Evolutionary conservation across 2,888 invertebrate genomes (phyloP).

Genomic region (Nasonia oneida): DNA sequence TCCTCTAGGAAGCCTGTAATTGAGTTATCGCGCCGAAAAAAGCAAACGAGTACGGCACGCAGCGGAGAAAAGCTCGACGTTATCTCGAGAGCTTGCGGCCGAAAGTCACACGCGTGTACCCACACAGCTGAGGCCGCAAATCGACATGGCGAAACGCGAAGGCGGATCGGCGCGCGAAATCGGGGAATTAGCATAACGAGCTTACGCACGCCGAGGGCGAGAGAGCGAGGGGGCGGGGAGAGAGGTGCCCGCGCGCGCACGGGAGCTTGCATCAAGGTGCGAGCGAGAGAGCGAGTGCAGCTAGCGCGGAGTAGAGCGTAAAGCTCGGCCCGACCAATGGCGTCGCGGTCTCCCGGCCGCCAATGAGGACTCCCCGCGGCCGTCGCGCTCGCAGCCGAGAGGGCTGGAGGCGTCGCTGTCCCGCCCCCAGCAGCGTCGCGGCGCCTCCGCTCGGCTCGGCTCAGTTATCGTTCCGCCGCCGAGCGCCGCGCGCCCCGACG

Average conservation of each 20-base stretch:
- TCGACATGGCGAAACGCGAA: conserved; percentile 64
- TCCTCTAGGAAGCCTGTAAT: too few relatives aligned
- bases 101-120: background rate
- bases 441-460: conserved; percentile 18
- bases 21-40: background rate
- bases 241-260: background rate
- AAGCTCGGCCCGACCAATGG: conserved; percentile 65
- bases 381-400: conserved; percentile 55
- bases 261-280: conserved; percentile 2
- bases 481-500: conserved; percentile 41
- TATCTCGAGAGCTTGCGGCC: too few relatives aligned
- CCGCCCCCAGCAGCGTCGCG: conserved; percentile 54
- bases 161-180: conserved; percentile 24
- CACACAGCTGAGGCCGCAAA: conserved; percentile 49
- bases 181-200: conserved; percentile 61
- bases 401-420: conserved; percentile 55
- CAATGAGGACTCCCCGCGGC: conserved; percentile 64
- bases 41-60: background rate
- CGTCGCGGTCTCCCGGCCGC: conserved; percentile 61
- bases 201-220: conserved; percentile 1
- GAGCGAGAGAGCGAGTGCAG: background rate
- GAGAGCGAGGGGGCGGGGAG: background rate
- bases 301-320: background rate
- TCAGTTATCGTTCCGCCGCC: conserved; percentile 60
- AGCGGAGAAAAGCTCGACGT: background rate